phyloP scores from a whole-genome alignment of 1,140 invertebrate genomes.

The Rhynchophorus ferrugineus region DNA sequence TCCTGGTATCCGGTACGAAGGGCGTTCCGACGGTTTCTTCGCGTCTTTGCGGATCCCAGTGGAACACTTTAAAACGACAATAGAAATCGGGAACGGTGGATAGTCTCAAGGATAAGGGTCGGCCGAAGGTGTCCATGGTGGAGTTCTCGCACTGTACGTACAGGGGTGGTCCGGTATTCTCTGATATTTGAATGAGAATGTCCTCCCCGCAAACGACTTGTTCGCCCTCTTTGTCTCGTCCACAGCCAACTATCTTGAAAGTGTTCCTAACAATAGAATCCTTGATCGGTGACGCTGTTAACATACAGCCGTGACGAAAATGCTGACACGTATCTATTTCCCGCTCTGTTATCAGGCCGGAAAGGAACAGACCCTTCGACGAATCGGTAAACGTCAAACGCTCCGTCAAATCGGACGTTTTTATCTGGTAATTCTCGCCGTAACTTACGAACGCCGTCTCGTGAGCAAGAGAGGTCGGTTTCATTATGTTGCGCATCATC shows the following conservation, averaged over 20 bases:
- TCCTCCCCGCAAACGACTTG: slow-evolving; percentile 34
- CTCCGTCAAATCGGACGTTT: slow-evolving; percentile 26
- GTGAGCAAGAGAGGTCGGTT: slow-evolving; percentile 24
- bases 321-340: slow-evolving; percentile 34
- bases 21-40: slow-evolving; percentile 30
- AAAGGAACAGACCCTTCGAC: slow-evolving; percentile 31
- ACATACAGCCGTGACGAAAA: slow-evolving; percentile 33
- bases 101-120: slow-evolving; percentile 20
- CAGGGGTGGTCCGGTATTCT: slow-evolving; percentile 22
- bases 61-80: slow-evolving; percentile 35
- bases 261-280: slow-evolving; percentile 33
- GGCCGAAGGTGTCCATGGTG: slow-evolving; percentile 23
- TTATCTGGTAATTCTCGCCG: slow-evolving; percentile 32
- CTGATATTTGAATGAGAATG: slow-evolving; percentile 32
- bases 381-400: slow-evolving; percentile 16
- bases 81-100: slow-evolving; percentile 33
- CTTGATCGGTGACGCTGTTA: slow-evolving; percentile 29
- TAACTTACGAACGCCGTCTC: slow-evolving; percentile 26
- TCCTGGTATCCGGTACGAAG: slow-evolving; percentile 26
- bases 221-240: slow-evolving; percentile 22
- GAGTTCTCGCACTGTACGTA: slow-evolving; percentile 36
- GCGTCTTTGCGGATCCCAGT: slow-evolving; percentile 29
- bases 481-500: slow-evolving; percentile 35
- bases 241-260: slow-evolving; percentile 29
- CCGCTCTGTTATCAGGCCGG: slow-evolving; percentile 33